Percentiles rank a stretch among this genome's conserved stretches.
Conservation (phyloP, 1,140 invertebrate genomes). For the Vollenhovia emeryi region DNA sequence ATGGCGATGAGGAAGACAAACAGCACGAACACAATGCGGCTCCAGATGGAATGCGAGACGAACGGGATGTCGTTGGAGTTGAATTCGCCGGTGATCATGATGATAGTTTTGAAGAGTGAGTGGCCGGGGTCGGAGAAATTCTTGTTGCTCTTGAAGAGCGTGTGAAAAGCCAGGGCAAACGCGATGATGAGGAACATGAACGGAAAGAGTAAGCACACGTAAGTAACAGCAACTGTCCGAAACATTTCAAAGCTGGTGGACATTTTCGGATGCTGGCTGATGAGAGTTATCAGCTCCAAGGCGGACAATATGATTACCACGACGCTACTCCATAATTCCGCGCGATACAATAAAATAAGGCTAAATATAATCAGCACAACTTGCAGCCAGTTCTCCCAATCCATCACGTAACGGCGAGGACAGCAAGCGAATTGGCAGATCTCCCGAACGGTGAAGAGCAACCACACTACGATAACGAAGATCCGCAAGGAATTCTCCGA, state of each 20-base stretch:
- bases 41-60: slow-evolving; percentile 87
- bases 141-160: slow-evolving; percentile 87
- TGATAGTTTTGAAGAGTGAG: not conserved
- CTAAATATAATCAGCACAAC: slow-evolving; percentile 88
- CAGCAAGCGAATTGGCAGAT: slow-evolving; percentile 83
- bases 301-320: slow-evolving; percentile 90
- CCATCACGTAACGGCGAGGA: slow-evolving; percentile 87
- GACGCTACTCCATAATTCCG: slow-evolving; percentile 85
- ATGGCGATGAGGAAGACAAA: slow-evolving; percentile 93
- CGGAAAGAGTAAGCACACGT: slow-evolving; percentile 91
- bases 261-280: slow-evolving; percentile 90
- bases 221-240: slow-evolving; percentile 91
- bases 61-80: slow-evolving; percentile 91
- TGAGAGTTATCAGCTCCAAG: slow-evolving; percentile 90
- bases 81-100: not conserved
- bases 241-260: slow-evolving; percentile 93
- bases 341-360: slow-evolving; percentile 85
- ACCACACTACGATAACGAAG: too few relatives aligned
- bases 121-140: not conserved
- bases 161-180: slow-evolving; percentile 92
- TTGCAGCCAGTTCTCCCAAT: slow-evolving; percentile 91
- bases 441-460: too few relatives aligned
- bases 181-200: slow-evolving; percentile 92
- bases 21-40: slow-evolving; percentile 90
- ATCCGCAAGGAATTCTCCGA: too few relatives aligned